A percentile compares a stretch with the other conserved stretches of the same genome.
Evolutionary conservation across 2,797 vertebrate genomes (phyloP).

Genomic region (Capromys pilorides): DNA sequence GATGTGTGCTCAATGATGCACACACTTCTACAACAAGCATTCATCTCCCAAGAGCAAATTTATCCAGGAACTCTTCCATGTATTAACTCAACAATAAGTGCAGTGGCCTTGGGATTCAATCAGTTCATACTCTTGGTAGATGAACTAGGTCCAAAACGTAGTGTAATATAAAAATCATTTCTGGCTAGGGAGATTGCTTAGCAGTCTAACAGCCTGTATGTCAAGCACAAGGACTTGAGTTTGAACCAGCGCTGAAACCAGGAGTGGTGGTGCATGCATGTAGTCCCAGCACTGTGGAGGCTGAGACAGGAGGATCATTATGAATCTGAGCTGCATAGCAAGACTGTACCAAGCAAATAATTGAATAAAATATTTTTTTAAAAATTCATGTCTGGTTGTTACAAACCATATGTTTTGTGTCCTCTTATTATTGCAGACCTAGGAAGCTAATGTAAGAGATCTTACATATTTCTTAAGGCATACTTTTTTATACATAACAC

Average conservation of each 20-base stretch:
- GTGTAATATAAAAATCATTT: not conserved
- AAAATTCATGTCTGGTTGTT: not conserved
- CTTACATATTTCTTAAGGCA: not conserved
- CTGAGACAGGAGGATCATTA: too few species aligned
- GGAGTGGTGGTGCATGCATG: too few species aligned
- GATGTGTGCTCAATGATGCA: accelerated
- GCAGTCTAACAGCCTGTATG: too few species aligned
- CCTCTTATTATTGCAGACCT: not conserved
- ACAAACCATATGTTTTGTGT: not conserved
- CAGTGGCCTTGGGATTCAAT: not conserved
- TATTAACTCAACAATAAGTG: not conserved
- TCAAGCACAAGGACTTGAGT: too few species aligned
- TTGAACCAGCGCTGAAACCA: too few species aligned
- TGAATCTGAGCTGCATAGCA: too few species aligned
- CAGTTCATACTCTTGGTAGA: not conserved
- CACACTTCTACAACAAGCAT: not conserved
- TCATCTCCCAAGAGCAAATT: not conserved
- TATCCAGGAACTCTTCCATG: not conserved
- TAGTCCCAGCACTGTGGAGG: too few species aligned
- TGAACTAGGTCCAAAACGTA: not conserved
- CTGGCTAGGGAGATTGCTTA: too few species aligned
- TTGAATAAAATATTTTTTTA: too few species aligned
- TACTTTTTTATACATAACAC: not conserved
- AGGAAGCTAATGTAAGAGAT: not conserved
- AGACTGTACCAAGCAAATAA: too few species aligned